Conservation (phyloP, 2,113 vertebrate species). For the Pelecanoides urinatrix region DNA sequence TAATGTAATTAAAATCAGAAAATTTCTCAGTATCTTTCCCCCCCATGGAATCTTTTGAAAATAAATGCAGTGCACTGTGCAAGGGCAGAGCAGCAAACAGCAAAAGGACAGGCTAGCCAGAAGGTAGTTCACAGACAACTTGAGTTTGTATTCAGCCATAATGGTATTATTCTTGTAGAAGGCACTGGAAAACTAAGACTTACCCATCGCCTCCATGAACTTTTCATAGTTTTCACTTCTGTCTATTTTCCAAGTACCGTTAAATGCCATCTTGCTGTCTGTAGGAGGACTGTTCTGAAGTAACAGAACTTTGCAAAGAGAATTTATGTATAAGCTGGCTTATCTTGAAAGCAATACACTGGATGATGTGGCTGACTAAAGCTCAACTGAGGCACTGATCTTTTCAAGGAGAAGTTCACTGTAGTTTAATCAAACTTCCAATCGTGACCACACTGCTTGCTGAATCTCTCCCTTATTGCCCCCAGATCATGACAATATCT, state of each 20-base stretch:
- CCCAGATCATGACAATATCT: not conserved
- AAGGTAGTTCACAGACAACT: not conserved
- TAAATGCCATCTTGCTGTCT: constrained; percentile 79
- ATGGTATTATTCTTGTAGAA: not conserved
- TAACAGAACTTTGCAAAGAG: constrained; percentile 26
- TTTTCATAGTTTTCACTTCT: constrained; percentile 87
- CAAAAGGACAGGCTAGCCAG: not conserved
- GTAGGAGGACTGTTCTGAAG: not conserved
- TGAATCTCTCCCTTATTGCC: not conserved
- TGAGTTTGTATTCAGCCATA: not conserved
- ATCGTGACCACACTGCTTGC: not conserved
- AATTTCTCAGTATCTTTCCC: not conserved
- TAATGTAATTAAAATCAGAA: not conserved
- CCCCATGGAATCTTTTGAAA: not conserved
- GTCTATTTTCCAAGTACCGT: constrained; percentile 87
- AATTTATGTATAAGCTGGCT: constrained; percentile 69
- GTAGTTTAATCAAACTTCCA: not conserved
- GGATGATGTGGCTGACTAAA: constrained; percentile 90
- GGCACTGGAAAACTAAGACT: constrained; percentile 43
- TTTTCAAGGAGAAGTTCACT: constrained; percentile 4
- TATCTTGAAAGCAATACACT: constrained; percentile 77
- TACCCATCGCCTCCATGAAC: constrained; percentile 93
- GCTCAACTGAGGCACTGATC: constrained; percentile 69
- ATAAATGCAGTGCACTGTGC: not conserved
- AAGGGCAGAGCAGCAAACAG: not conserved